A percentile compares a stretch with the other conserved stretches of the same genome.
These are phyloP conservation scores for Epinephelus moara DNA, from an alignment of 2,113 vertebrate species.

Conservation along the genomic window DNA sequence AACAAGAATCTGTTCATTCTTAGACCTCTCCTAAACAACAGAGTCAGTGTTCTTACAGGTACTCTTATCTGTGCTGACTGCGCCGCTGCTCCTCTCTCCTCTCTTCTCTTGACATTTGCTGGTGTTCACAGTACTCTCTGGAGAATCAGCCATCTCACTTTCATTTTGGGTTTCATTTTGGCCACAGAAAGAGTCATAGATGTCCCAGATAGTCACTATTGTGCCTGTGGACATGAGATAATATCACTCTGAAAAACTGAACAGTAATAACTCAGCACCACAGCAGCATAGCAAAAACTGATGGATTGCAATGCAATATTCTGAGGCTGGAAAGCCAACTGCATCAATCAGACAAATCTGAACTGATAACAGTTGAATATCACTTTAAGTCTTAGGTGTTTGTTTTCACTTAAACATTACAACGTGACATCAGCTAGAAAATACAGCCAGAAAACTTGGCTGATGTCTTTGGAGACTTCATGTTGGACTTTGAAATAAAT, in stretches of 20 bases:
- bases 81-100: conserved; percentile 6
- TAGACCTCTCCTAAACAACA: not conserved
- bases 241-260: conserved; percentile 44
- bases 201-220: conserved; percentile 87
- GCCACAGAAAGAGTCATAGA: conserved; percentile 80
- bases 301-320: not conserved
- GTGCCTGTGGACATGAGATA: conserved; percentile 64
- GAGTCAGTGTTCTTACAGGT: not conserved
- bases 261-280: not conserved
- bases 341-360: not conserved
- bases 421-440: not conserved
- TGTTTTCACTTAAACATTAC: not conserved
- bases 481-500: not conserved
- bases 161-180: not conserved
- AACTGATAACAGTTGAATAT: not conserved
- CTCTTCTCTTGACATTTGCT: conserved; percentile 14
- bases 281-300: too few species aligned
- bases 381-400: not conserved
- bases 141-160: conserved; percentile 1
- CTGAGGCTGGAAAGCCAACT: not conserved
- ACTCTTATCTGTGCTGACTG: conserved; percentile 77
- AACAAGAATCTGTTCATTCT: not conserved
- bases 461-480: not conserved
- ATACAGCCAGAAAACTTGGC: not conserved
- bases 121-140: not conserved